phyloP scores from a whole-genome alignment of 2,797 vertebrate genomes.

The Hoplostethus atlanticus region DNA sequence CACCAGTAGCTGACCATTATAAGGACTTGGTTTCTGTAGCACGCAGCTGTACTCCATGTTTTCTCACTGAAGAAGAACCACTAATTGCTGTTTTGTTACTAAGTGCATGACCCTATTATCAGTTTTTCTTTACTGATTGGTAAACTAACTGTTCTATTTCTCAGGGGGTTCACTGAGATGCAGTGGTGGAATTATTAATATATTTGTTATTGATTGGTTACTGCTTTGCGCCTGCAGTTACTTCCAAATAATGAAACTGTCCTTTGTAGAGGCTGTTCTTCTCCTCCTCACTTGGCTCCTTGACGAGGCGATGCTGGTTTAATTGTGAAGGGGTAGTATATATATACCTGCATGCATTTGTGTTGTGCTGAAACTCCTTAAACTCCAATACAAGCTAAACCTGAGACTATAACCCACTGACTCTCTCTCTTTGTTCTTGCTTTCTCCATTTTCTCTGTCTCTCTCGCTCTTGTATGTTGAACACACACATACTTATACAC shows the following conservation, averaged over 20 bases:
- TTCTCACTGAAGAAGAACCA: slow-evolving; percentile 5
- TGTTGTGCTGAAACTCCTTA: slow-evolving; percentile 1
- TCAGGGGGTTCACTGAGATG: slow-evolving; percentile 37
- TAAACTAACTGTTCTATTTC: slow-evolving; percentile 16
- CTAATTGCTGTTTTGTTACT: slow-evolving; percentile 1
- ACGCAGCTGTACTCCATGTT: background rate
- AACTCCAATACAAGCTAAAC: slow-evolving; percentile 7
- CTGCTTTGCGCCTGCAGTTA: slow-evolving; percentile 39
- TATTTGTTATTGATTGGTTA: slow-evolving; percentile 59
- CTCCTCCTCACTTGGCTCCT: slow-evolving; percentile 9
- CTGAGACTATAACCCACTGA: background rate
- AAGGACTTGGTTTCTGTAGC: too few species aligned
- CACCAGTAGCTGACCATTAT: too few species aligned
- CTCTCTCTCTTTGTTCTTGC: background rate
- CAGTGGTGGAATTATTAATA: slow-evolving; percentile 31
- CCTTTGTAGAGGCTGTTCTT: slow-evolving; percentile 17
- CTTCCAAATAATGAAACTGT: slow-evolving; percentile 53
- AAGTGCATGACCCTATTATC: background rate
- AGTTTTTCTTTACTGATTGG: background rate
- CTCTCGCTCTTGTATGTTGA: background rate
- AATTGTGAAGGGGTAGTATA: slow-evolving; percentile 4
- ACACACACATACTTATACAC: too few species aligned
- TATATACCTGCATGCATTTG: background rate
- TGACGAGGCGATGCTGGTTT: slow-evolving; percentile 29
- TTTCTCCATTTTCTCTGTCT: slow-evolving; percentile 11